These are phyloP conservation scores for Apamea epomidion DNA, from an alignment of 2,888 invertebrate species.

Conservation along the genomic window DNA sequence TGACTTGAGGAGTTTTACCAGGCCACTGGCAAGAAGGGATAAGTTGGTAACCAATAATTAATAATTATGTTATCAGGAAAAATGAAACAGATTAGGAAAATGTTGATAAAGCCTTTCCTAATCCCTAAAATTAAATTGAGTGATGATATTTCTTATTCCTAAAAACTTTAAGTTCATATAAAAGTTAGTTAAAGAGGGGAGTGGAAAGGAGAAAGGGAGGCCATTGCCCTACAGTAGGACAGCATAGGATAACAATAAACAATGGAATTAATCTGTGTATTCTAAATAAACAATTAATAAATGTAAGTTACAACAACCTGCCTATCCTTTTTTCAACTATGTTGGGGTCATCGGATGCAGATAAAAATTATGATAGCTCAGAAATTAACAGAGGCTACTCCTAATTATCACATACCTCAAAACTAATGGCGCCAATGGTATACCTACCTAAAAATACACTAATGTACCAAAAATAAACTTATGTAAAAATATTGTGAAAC, in stretches of 20 bases:
- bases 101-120: too few relatives aligned
- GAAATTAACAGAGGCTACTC: slow-evolving; percentile 18
- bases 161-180: neutral
- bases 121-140: neutral
- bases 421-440: slow-evolving; percentile 52
- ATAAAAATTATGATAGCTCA: neutral
- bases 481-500: slow-evolving; percentile 66
- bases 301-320: too few relatives aligned
- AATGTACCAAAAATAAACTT: slow-evolving; percentile 64
- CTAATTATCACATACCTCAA: slow-evolving; percentile 65
- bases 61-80: neutral
- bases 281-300: too few relatives aligned
- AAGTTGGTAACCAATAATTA: neutral
- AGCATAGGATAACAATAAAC: too few relatives aligned
- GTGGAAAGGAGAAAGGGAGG: too few relatives aligned
- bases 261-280: too few relatives aligned
- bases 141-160: neutral
- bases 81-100: neutral
- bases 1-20: neutral
- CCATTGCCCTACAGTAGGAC: too few relatives aligned
- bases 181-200: neutral
- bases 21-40: neutral
- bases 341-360: neutral
- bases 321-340: too few relatives aligned
- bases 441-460: slow-evolving; percentile 52